Percentiles rank a stretch among this genome's conserved stretches.
phyloP scores from a whole-genome alignment of 2,797 vertebrate species.

The Parambassis ranga region DNA sequence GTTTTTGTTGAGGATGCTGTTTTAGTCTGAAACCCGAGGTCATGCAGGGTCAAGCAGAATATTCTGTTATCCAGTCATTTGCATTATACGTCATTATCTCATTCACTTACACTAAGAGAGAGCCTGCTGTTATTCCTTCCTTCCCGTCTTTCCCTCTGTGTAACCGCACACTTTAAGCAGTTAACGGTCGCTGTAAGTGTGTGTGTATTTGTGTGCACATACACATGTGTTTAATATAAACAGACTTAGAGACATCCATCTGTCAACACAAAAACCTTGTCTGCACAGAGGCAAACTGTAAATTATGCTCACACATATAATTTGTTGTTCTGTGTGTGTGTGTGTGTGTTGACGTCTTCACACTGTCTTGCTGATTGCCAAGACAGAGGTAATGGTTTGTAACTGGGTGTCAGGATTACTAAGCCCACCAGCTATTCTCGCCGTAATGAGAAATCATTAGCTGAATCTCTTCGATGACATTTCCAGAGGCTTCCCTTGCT shows the following conservation, averaged over 20 bases:
- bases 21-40: no score
- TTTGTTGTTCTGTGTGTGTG: not conserved
- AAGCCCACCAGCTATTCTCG: slow-evolving; percentile 38
- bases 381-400: slow-evolving; percentile 49
- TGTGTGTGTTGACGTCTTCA: slow-evolving; percentile 11
- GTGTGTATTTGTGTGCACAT: slow-evolving; percentile 18
- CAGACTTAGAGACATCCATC: slow-evolving; percentile 55
- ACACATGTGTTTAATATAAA: slow-evolving; percentile 60
- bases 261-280: slow-evolving; percentile 34
- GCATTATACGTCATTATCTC: not conserved
- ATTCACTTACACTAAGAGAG: slow-evolving; percentile 1
- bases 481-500: not conserved
- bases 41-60: not conserved
- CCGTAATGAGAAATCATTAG: slow-evolving; percentile 40
- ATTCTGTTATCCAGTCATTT: not conserved
- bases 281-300: slow-evolving; percentile 16
- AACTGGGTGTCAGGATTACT: slow-evolving; percentile 47
- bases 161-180: slow-evolving; percentile 41
- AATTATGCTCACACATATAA: slow-evolving; percentile 2
- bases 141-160: slow-evolving; percentile 1
- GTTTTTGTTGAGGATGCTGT: no score
- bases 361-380: slow-evolving; percentile 34
- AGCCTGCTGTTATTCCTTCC: not conserved
- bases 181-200: slow-evolving; percentile 40
- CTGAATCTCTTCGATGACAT: not conserved